Percentiles rank a stretch among this genome's conserved stretches.
phyloP scores from a whole-genome alignment of 2,888 invertebrate species.

The Eupeodes luniger region DNA sequence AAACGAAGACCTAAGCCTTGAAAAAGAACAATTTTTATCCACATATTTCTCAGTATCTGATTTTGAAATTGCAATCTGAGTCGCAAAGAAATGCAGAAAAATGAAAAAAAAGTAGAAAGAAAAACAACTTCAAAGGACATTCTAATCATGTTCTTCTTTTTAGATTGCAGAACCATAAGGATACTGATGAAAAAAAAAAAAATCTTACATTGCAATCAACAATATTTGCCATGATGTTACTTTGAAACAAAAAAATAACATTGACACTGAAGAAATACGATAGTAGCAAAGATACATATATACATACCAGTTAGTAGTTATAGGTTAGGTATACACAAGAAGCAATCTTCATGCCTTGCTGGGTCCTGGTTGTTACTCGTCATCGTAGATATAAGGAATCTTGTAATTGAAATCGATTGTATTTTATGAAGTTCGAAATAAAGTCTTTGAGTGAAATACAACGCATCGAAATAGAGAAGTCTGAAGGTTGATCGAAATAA shows the following conservation, averaged over 20 bases:
- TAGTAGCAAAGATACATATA: background rate
- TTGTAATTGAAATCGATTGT: background rate
- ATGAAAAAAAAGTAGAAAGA: background rate
- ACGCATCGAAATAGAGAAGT: too few species aligned
- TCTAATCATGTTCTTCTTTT: constrained; percentile 7
- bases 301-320: too few species aligned
- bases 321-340: background rate
- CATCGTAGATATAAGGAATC: background rate
- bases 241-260: background rate
- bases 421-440: background rate
- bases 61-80: background rate
- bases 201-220: constrained; percentile 5
- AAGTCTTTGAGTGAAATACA: background rate
- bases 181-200: background rate
- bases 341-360: constrained; percentile 1
- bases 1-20: background rate
- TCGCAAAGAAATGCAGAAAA: background rate
- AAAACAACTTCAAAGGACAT: background rate
- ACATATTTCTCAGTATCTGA: background rate
- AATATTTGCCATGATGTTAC: background rate
- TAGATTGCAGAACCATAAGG: background rate
- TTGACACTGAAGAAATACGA: background rate
- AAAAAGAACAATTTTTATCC: background rate
- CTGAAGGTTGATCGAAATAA: background rate
- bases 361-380: background rate